These are phyloP conservation scores for Trididemnum nubilum DNA, from an alignment of 23 tunicate genomes.

Conservation along the genomic window DNA sequence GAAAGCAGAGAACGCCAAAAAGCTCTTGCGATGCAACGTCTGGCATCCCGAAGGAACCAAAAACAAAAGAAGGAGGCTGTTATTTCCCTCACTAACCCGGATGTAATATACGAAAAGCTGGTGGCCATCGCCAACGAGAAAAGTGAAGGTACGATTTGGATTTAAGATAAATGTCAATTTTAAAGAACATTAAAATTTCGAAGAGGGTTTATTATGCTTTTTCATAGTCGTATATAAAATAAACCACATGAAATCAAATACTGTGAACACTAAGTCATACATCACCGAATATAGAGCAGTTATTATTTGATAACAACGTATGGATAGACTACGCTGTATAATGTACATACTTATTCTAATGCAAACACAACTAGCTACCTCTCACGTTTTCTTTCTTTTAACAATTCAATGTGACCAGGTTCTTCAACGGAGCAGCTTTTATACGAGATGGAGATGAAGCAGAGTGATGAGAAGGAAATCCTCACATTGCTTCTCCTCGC, in stretches of 20 bases:
- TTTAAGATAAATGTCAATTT: background rate
- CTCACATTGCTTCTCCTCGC: conserved; percentile 51
- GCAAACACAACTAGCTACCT: no score
- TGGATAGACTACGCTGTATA: no score
- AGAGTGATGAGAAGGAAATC: conserved; percentile 51
- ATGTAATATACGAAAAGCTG: conserved; percentile 37
- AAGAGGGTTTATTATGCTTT: no score
- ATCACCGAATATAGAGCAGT: no score
- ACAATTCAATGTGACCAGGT: no score
- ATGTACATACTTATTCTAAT: no score
- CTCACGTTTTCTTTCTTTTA: no score
- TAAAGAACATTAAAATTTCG: no score
- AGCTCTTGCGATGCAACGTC: conserved; percentile 65
- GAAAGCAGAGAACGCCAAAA: conserved; percentile 41
- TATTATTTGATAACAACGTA: no score
- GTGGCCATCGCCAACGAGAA: conserved; percentile 40
- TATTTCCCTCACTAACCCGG: conserved; percentile 52
- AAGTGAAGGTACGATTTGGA: conserved; percentile 30
- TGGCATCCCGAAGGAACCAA: conserved; percentile 53
- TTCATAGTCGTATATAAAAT: no score
- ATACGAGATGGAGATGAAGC: conserved; percentile 73
- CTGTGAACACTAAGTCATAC: no score
- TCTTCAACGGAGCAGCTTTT: conserved; percentile 66
- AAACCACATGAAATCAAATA: no score
- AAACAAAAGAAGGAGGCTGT: conserved; percentile 67